A percentile compares a stretch with the other conserved stretches of the same genome.
Conservation (phyloP, 2,888 invertebrate genomes). For the Leucozona laternaria region DNA sequence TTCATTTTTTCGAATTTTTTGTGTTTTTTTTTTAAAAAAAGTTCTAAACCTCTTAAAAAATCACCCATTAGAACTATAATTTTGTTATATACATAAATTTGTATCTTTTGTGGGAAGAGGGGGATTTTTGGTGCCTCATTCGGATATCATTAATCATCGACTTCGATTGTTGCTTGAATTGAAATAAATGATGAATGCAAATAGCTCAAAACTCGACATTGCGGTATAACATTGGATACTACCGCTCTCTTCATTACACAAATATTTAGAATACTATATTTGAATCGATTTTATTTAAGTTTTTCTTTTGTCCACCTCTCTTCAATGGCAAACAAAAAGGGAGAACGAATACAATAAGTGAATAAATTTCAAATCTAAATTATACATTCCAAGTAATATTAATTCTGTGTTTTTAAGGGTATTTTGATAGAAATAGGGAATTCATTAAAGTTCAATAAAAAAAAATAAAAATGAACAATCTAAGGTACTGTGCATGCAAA, state of each 20-base stretch:
- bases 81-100: no score
- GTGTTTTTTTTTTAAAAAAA: no score
- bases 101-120: no score
- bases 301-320: not conserved
- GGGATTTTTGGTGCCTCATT: not conserved
- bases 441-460: not conserved
- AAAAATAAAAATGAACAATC: not conserved
- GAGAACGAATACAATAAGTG: not conserved
- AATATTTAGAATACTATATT: slow-evolving; percentile 1
- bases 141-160: slow-evolving; percentile 62
- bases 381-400: not conserved
- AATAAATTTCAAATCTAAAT: not conserved
- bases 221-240: not conserved
- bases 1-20: no score
- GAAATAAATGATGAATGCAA: slow-evolving; percentile 62
- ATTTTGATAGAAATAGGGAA: slow-evolving; percentile 7
- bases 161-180: slow-evolving; percentile 65
- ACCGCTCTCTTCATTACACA: not conserved
- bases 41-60: no score
- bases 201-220: not conserved
- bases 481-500: not conserved
- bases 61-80: no score
- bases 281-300: not conserved
- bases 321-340: not conserved
- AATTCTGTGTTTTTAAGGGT: not conserved